Conservation (phyloP, 2,113 vertebrate genomes). For the Zosterops borbonicus region DNA sequence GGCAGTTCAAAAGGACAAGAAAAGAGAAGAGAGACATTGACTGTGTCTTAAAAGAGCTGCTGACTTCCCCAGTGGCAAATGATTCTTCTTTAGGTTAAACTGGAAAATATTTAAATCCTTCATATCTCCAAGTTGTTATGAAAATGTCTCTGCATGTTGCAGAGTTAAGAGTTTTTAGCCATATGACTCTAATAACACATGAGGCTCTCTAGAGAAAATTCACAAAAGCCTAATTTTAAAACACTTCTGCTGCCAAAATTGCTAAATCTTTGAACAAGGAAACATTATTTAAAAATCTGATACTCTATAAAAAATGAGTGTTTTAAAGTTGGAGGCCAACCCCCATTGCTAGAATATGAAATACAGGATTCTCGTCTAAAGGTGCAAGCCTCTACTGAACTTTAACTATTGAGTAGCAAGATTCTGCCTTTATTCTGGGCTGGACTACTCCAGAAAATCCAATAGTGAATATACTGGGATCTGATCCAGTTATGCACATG, state of each 20-base stretch:
- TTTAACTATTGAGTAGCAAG: background rate
- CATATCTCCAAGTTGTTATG: background rate
- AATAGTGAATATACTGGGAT: background rate
- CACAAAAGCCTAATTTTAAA: slow-evolving; percentile 7
- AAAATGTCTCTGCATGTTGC: background rate
- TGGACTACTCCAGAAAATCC: background rate
- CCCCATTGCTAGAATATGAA: background rate
- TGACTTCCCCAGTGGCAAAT: background rate
- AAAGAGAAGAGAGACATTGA: background rate
- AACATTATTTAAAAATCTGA: background rate
- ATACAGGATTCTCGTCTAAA: background rate
- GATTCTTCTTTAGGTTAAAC: background rate
- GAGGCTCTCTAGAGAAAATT: background rate
- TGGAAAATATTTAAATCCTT: background rate
- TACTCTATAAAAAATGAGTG: background rate
- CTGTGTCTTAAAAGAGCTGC: background rate
- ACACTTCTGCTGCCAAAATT: background rate
- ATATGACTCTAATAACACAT: background rate
- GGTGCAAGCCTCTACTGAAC: background rate
- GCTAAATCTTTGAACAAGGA: background rate
- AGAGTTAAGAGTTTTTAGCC: background rate
- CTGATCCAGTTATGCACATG: background rate
- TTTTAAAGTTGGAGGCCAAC: background rate
- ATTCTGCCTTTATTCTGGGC: background rate
- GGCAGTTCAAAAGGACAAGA: background rate